These are phyloP conservation scores for Myiotriccus ornatus DNA, from an alignment of 2,797 vertebrate species.

Conservation along the genomic window DNA sequence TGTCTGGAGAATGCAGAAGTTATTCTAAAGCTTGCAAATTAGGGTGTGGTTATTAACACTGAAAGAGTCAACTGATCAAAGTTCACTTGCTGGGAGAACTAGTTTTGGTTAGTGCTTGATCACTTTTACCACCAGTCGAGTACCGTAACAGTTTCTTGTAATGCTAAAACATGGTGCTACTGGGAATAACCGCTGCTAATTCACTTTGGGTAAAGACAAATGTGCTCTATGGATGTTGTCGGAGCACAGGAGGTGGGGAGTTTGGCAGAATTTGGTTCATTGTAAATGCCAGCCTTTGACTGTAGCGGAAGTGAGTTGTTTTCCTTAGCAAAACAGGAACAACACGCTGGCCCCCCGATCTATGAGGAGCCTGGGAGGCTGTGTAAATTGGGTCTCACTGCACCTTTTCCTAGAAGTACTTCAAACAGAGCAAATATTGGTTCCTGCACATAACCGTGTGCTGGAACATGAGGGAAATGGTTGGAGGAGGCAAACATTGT, in stretches of 20 bases:
- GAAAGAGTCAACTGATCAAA: not conserved
- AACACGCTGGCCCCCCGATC: not conserved
- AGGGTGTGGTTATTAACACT: not conserved
- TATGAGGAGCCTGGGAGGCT: not conserved
- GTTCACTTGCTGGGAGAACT: not conserved
- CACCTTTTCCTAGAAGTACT: not conserved
- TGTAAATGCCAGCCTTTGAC: constrained; percentile 34
- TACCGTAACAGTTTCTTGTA: not conserved
- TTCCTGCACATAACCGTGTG: not conserved
- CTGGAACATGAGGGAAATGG: not conserved
- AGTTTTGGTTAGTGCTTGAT: not conserved
- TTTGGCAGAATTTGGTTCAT: constrained; percentile 24
- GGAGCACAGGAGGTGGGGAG: not conserved
- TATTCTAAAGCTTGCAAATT: not conserved
- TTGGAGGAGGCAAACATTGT: not conserved
- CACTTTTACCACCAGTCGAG: not conserved
- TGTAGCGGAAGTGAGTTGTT: constrained; percentile 38
- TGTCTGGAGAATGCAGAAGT: not conserved
- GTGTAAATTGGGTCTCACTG: not conserved
- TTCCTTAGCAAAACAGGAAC: constrained; percentile 36
- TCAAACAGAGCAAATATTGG: not conserved
- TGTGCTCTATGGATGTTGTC: not conserved
- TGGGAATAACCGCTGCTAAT: not conserved
- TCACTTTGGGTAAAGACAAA: not conserved
- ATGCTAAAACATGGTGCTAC: not conserved